A percentile compares a stretch with the other conserved stretches of the same genome.
These are phyloP conservation scores for Microtus oregoni DNA, from an alignment of 2,113 vertebrate genomes.

Conservation along the genomic window DNA sequence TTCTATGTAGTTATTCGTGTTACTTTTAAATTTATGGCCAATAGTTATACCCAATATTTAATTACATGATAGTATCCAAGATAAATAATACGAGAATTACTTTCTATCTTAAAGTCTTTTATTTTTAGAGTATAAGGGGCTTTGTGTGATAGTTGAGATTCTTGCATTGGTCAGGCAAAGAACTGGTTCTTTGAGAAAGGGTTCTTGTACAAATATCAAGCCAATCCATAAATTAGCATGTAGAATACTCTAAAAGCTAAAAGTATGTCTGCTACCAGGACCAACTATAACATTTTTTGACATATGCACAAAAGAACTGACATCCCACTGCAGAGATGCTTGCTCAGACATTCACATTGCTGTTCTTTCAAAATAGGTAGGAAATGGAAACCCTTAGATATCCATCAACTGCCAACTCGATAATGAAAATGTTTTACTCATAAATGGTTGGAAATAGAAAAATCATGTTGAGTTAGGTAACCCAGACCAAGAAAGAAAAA, in stretches of 20 bases:
- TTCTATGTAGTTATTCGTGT: neutral
- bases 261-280: neutral
- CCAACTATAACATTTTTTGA: neutral
- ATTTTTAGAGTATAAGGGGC: neutral
- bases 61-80: neutral
- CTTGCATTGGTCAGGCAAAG: neutral
- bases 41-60: neutral
- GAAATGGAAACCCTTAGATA: neutral
- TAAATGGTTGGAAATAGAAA: neutral
- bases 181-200: neutral
- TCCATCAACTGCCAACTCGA: neutral
- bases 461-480: neutral
- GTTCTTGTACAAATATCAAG: neutral
- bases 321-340: neutral
- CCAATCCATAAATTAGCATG: neutral
- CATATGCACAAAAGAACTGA: neutral
- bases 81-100: neutral
- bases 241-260: neutral
- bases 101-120: neutral
- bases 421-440: neutral
- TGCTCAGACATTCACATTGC: neutral
- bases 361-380: neutral
- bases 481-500: neutral
- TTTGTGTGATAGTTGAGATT: neutral
- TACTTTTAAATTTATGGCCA: neutral